A percentile compares a stretch with the other conserved stretches of the same genome.
Conservation (phyloP, 2,113 vertebrate species). For the Fulica atra region DNA sequence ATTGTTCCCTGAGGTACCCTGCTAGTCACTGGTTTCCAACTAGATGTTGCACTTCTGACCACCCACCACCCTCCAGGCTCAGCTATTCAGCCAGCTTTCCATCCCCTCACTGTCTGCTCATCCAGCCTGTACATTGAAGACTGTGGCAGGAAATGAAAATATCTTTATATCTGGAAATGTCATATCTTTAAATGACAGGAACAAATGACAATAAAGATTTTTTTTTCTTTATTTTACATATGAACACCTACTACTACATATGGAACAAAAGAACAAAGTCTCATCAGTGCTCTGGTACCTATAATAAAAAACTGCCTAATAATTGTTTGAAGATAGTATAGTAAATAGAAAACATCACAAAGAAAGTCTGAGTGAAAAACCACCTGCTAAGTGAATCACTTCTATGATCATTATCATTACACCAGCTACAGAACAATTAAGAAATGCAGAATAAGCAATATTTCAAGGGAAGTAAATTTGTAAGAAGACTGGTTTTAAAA, state of each 20-base stretch:
- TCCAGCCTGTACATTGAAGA: background rate
- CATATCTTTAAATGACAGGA: background rate
- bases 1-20: background rate
- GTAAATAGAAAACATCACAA: background rate
- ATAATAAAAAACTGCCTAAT: background rate
- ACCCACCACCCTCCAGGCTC: background rate
- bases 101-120: background rate
- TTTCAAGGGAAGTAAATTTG: background rate
- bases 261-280: background rate
- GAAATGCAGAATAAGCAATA: background rate
- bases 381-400: background rate
- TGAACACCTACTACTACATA: background rate
- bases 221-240: background rate
- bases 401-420: background rate
- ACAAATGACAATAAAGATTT: background rate
- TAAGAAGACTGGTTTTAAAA: background rate
- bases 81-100: background rate
- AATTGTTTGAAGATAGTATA: background rate
- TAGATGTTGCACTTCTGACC: background rate
- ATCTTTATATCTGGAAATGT: background rate
- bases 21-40: background rate
- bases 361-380: background rate
- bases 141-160: background rate
- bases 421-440: background rate
- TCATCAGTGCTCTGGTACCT: background rate